A percentile compares a stretch with the other conserved stretches of the same genome.
Evolutionary conservation across 2,113 vertebrate species (phyloP).

Genomic region (Pristiophorus japonicus): DNA sequence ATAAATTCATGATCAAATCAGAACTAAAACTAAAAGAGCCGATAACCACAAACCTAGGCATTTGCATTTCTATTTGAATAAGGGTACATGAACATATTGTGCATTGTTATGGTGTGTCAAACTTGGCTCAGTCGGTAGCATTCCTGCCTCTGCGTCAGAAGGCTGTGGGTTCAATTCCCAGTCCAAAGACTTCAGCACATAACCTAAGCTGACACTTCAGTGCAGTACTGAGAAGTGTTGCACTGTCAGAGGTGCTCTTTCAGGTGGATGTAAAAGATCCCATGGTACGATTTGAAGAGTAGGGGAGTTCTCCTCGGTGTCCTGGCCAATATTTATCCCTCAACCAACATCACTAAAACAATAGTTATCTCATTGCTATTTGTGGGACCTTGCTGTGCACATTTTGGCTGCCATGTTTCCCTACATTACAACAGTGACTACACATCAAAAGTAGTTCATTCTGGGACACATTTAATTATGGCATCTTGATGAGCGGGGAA

Average conservation of each 20-base stretch:
- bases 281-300: neutral
- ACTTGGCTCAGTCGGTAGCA: neutral
- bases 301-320: neutral
- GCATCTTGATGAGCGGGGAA: neutral
- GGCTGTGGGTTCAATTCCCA: neutral
- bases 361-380: neutral
- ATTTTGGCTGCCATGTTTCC: neutral
- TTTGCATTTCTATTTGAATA: too few species aligned
- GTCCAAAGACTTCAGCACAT: neutral
- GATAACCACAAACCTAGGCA: too few species aligned
- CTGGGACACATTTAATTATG: neutral
- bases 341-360: neutral
- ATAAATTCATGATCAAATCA: too few species aligned
- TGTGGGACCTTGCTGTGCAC: neutral
- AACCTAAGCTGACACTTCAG: neutral
- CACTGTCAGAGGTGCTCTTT: neutral
- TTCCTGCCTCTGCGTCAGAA: too few species aligned
- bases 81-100: neutral
- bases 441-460: neutral
- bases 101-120: neutral
- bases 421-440: neutral
- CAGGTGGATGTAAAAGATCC: neutral
- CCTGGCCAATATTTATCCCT: neutral
- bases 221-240: neutral
- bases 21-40: too few species aligned